phyloP scores from a whole-genome alignment of 2,113 vertebrate genomes.

The Madoqua kirkii region DNA sequence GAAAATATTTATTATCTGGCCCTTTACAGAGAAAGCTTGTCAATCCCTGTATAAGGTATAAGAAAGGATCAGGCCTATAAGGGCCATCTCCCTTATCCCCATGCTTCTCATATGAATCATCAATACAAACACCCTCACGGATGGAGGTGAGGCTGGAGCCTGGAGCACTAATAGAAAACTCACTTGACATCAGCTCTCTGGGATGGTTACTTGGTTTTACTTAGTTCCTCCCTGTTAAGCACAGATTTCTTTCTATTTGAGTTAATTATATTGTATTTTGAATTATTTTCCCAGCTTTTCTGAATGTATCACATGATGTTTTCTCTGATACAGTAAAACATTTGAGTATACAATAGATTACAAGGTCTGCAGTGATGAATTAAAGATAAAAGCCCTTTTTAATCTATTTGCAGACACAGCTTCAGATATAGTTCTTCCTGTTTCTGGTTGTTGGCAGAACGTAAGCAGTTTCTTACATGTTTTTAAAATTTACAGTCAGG shows the following conservation, averaged over 20 bases:
- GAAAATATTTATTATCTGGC: not conserved
- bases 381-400: slow-evolving; percentile 44
- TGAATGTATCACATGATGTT: slow-evolving; percentile 61
- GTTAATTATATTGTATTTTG: slow-evolving; percentile 75
- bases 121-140: not conserved
- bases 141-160: not conserved
- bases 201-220: not conserved
- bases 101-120: not conserved
- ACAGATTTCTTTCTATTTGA: not conserved
- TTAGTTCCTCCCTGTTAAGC: not conserved
- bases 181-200: not conserved
- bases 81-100: not conserved
- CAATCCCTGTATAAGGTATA: not conserved
- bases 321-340: slow-evolving; percentile 55
- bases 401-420: slow-evolving; percentile 62
- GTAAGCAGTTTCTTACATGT: slow-evolving; percentile 5
- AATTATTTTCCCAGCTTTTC: slow-evolving; percentile 66
- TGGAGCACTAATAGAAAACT: not conserved
- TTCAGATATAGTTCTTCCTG: slow-evolving; percentile 60
- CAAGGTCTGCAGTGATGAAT: slow-evolving; percentile 59
- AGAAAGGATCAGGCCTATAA: not conserved
- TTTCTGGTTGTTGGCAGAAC: slow-evolving; percentile 47
- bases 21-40: not conserved
- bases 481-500: slow-evolving; percentile 54
- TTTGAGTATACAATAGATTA: slow-evolving; percentile 67